phyloP scores from a whole-genome alignment of 2,113 vertebrate species.

The Buteo buteo region DNA sequence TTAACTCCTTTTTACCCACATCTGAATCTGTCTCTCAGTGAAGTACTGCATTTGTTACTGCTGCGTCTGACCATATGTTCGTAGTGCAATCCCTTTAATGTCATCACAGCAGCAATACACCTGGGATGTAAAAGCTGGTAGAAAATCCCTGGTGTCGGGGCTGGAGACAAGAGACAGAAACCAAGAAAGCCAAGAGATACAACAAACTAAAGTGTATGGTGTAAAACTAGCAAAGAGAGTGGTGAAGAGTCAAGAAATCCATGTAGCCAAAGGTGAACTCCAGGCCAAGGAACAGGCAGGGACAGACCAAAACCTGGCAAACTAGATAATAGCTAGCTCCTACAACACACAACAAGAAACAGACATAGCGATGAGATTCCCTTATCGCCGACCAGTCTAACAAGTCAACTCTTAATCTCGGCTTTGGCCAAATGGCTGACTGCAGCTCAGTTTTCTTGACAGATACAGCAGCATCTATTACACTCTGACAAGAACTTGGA shows the following conservation, averaged over 20 bases:
- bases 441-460: not conserved
- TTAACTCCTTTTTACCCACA: not conserved
- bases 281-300: not conserved
- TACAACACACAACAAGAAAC: not conserved
- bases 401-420: not conserved
- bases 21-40: not conserved
- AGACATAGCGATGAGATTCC: not conserved
- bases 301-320: not conserved
- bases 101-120: not conserved
- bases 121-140: not conserved
- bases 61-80: not conserved
- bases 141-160: not conserved
- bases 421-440: not conserved
- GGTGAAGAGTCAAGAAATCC: not conserved
- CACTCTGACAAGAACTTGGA: not conserved
- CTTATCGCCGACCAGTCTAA: fast-evolving
- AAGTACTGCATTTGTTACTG: not conserved
- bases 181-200: not conserved
- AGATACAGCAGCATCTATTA: not conserved
- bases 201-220: not conserved
- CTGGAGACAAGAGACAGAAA: not conserved
- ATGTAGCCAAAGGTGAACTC: not conserved
- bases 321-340: not conserved
- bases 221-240: not conserved
- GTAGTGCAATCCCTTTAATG: not conserved